phyloP scores from a whole-genome alignment of 2,888 invertebrate genomes.

The Synergus gifuensis region DNA sequence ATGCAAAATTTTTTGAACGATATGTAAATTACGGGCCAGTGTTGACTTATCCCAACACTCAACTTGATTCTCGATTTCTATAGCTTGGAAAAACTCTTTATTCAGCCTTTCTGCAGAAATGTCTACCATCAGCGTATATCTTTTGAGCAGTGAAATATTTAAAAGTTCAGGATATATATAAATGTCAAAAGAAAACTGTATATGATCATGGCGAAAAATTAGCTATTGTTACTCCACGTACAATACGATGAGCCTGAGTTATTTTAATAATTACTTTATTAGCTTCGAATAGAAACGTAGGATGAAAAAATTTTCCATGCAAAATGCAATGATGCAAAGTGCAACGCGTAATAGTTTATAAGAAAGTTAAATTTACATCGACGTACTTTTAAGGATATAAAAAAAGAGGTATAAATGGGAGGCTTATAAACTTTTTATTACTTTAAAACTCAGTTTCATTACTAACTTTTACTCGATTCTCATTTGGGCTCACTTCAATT shows the following conservation, averaged over 20 bases:
- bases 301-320: no score
- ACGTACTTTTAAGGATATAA: not conserved
- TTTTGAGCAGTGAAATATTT: not conserved
- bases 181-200: no score
- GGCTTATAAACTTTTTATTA: not conserved
- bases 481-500: not conserved
- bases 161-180: not conserved
- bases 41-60: constrained; percentile 6
- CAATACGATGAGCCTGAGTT: no score
- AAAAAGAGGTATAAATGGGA: not conserved
- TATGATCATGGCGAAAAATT: no score
- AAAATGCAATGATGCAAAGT: no score
- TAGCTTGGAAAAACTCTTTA: not conserved
- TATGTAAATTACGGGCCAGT: not conserved
- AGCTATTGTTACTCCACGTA: no score
- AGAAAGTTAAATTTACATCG: not conserved
- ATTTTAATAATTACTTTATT: no score
- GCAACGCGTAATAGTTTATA: not conserved
- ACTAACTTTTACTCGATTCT: not conserved
- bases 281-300: no score
- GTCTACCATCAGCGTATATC: not conserved
- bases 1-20: not conserved
- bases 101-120: not conserved
- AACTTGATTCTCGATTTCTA: not conserved
- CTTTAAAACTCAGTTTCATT: not conserved